Evolutionary conservation across 1,140 invertebrate species (phyloP).

Genomic region (Papilio xuthus): DNA sequence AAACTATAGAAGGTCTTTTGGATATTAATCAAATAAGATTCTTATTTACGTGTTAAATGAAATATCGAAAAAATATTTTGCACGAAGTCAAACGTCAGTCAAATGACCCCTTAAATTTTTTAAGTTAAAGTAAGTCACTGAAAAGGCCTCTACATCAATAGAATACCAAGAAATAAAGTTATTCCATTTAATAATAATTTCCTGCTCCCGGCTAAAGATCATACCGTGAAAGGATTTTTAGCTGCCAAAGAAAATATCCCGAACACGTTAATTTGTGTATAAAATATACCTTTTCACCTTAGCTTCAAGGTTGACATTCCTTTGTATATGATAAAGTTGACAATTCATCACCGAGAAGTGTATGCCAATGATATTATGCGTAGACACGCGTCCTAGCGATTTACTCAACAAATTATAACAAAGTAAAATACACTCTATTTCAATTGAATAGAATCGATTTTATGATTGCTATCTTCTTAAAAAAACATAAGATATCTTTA

Average conservation of each 20-base stretch:
- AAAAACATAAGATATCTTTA: slow-evolving; percentile 35
- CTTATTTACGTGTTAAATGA: too few relatives aligned
- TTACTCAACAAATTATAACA: slow-evolving; percentile 45
- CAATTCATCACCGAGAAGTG: slow-evolving; percentile 74
- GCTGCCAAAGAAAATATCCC: slow-evolving; percentile 58
- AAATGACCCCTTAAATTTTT: neutral
- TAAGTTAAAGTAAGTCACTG: slow-evolving; percentile 7
- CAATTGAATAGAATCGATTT: slow-evolving; percentile 42
- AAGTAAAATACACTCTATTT: slow-evolving; percentile 52
- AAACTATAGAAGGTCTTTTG: too few relatives aligned
- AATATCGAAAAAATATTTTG: neutral
- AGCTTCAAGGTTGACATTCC: slow-evolving; percentile 47
- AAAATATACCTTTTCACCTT: slow-evolving; percentile 34
- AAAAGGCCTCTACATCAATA: neutral
- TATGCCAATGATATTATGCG: slow-evolving; percentile 74
- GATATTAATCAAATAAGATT: too few relatives aligned
- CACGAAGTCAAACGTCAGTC: neutral
- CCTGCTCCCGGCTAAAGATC: slow-evolving; percentile 52
- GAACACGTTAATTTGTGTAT: neutral
- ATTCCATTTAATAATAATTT: slow-evolving; percentile 48
- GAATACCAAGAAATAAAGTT: slow-evolving; percentile 10
- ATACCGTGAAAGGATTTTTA: slow-evolving; percentile 62
- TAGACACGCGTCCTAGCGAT: slow-evolving; percentile 68
- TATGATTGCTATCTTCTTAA: slow-evolving; percentile 35
- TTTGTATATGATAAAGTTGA: slow-evolving; percentile 56